Evolutionary conservation across 2,113 vertebrate genomes (phyloP).

Genomic region (Myanophis thanlyinensis): DNA sequence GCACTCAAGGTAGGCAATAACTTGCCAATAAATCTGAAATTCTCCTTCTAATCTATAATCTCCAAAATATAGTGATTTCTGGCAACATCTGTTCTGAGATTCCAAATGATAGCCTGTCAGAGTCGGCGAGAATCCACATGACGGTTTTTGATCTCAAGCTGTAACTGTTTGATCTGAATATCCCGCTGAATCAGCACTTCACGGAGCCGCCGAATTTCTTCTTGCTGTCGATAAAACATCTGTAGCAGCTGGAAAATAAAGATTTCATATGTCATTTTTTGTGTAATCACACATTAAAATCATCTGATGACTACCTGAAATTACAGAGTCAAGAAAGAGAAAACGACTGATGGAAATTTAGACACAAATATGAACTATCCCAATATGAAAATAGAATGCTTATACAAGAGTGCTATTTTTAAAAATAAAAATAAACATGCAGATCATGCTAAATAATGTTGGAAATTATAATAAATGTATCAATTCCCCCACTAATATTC

Average conservation of each 20-base stretch:
- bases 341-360: background rate
- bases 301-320: background rate
- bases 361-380: background rate
- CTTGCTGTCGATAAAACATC: conserved; percentile 90
- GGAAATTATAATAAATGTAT: background rate
- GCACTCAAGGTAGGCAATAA: background rate
- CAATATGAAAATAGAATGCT: background rate
- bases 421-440: background rate
- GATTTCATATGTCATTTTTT: conserved; percentile 3
- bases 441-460: background rate
- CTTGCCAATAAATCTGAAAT: conserved; percentile 34
- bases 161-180: conserved; percentile 84
- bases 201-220: conserved; percentile 87
- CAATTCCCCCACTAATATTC: background rate
- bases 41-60: conserved; percentile 57
- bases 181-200: conserved; percentile 84
- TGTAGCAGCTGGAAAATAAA: conserved; percentile 79
- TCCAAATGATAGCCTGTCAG: conserved; percentile 60
- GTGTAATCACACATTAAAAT: background rate
- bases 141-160: conserved; percentile 88
- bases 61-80: conserved; percentile 26
- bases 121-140: conserved; percentile 52
- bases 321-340: background rate
- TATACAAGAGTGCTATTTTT: background rate
- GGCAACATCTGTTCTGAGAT: conserved; percentile 16